Evolutionary conservation across 2,797 vertebrate genomes (phyloP), one percentile per base, ranked within the genome.

Genomic region (Chloroceryle amazona): DNA sequence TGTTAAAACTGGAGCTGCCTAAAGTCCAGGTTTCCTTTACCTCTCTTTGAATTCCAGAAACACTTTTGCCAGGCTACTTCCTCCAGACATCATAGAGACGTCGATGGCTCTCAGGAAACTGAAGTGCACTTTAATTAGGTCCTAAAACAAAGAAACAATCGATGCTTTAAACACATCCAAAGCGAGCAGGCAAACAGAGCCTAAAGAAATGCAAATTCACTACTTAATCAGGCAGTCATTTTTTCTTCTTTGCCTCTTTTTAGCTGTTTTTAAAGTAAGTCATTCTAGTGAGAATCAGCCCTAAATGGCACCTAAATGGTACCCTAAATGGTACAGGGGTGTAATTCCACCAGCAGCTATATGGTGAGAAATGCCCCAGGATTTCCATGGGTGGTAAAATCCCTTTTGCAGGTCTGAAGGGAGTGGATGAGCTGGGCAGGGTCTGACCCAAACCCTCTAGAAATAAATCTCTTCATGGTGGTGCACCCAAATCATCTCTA

Each of bases 11-110:
- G 9, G 54, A 75, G 57, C 52, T 80, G 74, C 65, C 52, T 20
- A 14, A 23, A 39, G 28, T 31, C 9, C 1, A 1, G 17, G 18
- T 44, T 57, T 51, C 29, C 67, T 67, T 97, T 95, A 99, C 99
- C 99, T 99, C 96, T 99, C 99, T 92, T 99, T 99, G 98, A 99
- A 99, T 88, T 99, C 99, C 11, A 99, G 98, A 96, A 99, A 99
- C 96, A 99, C 99, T 97, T 99, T 99, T 57, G 99, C 99, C 90
- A 99, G 97, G 25, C 98, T 99, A 67, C 98, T 98, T 75, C 99
- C 99, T 44, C 99, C 99, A 1, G 96, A 98, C 97, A 99, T 98
- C 98, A 99, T 99, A 79, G 98, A 99, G 93, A 99, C 96, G 16
- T 99, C 99, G 4, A 99, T 99, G 98, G 99, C 99, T 97, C 99